These are phyloP conservation scores for Drosophila navojoa DNA, from an alignment of 1,140 invertebrate genomes.

Conservation along the genomic window DNA sequence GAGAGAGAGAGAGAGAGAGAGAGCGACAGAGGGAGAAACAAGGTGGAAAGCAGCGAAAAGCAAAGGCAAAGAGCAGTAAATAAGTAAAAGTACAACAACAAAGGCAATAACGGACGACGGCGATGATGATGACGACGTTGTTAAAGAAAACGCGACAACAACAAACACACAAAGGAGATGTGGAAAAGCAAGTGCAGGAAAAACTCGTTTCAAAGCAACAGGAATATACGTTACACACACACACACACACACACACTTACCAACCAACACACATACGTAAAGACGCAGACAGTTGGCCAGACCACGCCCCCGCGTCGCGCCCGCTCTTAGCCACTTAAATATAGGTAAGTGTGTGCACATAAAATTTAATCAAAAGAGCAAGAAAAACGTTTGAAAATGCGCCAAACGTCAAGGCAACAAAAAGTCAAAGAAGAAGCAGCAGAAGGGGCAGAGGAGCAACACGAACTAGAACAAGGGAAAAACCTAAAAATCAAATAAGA, in stretches of 20 bases:
- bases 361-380: constrained; percentile 78
- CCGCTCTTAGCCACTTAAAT: constrained; percentile 34
- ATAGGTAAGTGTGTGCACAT: constrained; percentile 70
- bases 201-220: constrained; percentile 69
- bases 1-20: constrained; percentile 7
- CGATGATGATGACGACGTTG: constrained; percentile 68
- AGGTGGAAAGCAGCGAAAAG: constrained; percentile 14
- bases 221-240: constrained; percentile 33
- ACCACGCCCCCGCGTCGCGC: too few relatives aligned
- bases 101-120: constrained; percentile 29
- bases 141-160: constrained; percentile 19
- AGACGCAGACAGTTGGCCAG: neutral
- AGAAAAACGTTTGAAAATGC: constrained; percentile 75
- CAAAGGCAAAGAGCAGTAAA: constrained; percentile 34
- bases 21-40: constrained; percentile 4
- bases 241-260: neutral
- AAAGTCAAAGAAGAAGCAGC: constrained; percentile 1
- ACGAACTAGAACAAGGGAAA: constrained; percentile 6
- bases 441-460: neutral
- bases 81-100: constrained; percentile 60
- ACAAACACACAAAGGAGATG: constrained; percentile 68
- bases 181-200: constrained; percentile 79
- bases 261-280: neutral
- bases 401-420: constrained; percentile 53
- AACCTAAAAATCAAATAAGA: constrained; percentile 15